Evolutionary conservation across 2,113 vertebrate species (phyloP).

Genomic region (Cranoglanis bouderius): DNA sequence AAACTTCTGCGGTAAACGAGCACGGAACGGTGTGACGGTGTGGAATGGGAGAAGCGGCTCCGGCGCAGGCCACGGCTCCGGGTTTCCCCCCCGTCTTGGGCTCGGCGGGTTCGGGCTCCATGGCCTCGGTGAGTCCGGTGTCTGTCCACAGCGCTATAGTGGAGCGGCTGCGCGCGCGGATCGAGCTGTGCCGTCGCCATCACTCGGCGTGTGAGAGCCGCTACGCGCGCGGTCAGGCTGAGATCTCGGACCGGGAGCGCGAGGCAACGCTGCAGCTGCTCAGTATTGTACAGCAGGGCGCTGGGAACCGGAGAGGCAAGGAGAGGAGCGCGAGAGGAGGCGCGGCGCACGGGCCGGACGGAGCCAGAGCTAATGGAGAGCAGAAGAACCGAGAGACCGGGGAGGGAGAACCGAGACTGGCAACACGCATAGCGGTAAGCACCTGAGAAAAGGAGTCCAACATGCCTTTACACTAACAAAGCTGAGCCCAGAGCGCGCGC

Average conservation of each 20-base stretch:
- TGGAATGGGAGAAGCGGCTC: constrained; percentile 89
- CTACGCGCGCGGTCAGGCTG: constrained; percentile 85
- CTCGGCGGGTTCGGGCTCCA: constrained; percentile 73
- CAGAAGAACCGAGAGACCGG: constrained; percentile 60
- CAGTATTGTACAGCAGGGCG: constrained; percentile 87
- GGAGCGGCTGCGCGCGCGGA: constrained; percentile 90
- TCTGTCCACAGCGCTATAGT: constrained; percentile 89
- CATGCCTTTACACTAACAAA: neutral
- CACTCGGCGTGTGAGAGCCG: constrained; percentile 92
- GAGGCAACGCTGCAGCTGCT: constrained; percentile 90
- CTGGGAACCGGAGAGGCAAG: constrained; percentile 79
- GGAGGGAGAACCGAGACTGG: constrained; percentile 81
- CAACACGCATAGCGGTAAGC: constrained; percentile 88
- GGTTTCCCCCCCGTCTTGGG: constrained; percentile 74
- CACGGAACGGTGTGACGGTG: neutral
- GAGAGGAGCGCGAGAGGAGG: constrained; percentile 71
- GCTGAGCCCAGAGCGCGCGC: neutral
- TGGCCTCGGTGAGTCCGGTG: constrained; percentile 70
- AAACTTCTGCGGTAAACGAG: constrained; percentile 34
- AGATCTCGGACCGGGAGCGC: constrained; percentile 86
- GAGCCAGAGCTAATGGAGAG: constrained; percentile 77
- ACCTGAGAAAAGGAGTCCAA: neutral
- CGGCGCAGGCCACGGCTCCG: constrained; percentile 80
- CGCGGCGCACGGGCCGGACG: constrained; percentile 70
- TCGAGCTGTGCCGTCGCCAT: constrained; percentile 90